These are phyloP conservation scores for Parasteatoda lunata DNA, from an alignment of 2,888 invertebrate genomes.

Conservation along the genomic window DNA sequence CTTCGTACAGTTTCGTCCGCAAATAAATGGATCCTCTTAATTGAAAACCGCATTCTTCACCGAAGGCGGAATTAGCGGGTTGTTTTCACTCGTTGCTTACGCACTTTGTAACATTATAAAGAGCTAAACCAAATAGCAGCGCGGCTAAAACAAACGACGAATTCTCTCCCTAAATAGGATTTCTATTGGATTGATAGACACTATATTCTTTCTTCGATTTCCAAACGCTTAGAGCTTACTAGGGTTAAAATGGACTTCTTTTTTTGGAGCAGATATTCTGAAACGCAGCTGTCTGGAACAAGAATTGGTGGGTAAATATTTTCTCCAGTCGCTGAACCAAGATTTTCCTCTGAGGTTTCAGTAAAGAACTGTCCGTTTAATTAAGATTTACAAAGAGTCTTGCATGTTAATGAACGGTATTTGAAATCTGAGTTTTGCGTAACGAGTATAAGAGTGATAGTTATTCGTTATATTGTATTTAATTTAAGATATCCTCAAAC, in stretches of 20 bases:
- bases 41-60: conserved; percentile 67
- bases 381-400: not conserved
- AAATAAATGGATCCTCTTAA: conserved; percentile 62
- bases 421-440: no score
- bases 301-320: conserved; percentile 33
- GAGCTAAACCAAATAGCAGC: conserved; percentile 56
- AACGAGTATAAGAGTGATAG: no score
- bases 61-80: conserved; percentile 63
- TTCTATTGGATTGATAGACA: conserved; percentile 5
- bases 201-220: conserved; percentile 54
- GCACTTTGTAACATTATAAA: conserved; percentile 64
- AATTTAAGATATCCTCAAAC: no score
- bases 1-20: conserved; percentile 64
- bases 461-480: no score
- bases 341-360: not conserved
- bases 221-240: conserved; percentile 64
- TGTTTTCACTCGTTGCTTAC: conserved; percentile 65
- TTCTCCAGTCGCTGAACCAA: not conserved
- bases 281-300: conserved; percentile 1
- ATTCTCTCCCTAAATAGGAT: conserved; percentile 29
- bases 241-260: conserved; percentile 34
- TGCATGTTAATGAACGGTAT: not conserved
- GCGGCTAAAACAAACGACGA: conserved; percentile 61
- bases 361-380: not conserved
- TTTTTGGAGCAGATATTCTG: conserved; percentile 11